Evolutionary conservation across 2,113 vertebrate species (phyloP).

Genomic region (Zootoca vivipara): DNA sequence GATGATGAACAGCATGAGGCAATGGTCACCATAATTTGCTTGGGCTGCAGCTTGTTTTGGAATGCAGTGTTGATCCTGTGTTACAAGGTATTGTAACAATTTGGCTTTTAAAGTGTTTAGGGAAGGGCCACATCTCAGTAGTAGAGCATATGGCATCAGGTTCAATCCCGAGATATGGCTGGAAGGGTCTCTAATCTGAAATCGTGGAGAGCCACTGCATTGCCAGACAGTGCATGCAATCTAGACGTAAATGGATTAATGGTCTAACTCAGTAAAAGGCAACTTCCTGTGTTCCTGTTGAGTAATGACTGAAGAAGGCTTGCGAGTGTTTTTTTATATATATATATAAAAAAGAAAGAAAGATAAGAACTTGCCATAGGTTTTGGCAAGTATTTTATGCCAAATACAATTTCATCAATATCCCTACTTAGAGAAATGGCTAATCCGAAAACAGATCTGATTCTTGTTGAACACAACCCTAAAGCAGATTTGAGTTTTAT

Average conservation of each 20-base stretch:
- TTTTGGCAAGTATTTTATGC: neutral
- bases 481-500: neutral
- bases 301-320: neutral
- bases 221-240: too few relatives aligned
- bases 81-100: neutral
- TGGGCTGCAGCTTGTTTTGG: neutral
- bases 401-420: neutral
- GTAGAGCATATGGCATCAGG: too few relatives aligned
- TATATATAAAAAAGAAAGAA: neutral
- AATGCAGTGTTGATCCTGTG: too few relatives aligned
- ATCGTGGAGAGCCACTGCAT: too few relatives aligned
- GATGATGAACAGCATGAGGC: neutral
- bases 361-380: fast-evolving
- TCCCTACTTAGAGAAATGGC: neutral
- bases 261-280: too few relatives aligned
- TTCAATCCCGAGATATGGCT: too few relatives aligned
- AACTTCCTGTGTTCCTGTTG: too few relatives aligned
- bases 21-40: neutral
- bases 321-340: too few relatives aligned
- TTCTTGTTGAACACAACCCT: conserved; percentile 21
- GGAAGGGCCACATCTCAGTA: too few relatives aligned
- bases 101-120: neutral
- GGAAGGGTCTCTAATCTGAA: too few relatives aligned
- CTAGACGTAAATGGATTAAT: too few relatives aligned
- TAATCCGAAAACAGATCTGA: conserved; percentile 18